Evolutionary conservation across 2,113 vertebrate species (phyloP), one percentile per base, ranked within the genome.

Genomic region (Clarias magur): DNA sequence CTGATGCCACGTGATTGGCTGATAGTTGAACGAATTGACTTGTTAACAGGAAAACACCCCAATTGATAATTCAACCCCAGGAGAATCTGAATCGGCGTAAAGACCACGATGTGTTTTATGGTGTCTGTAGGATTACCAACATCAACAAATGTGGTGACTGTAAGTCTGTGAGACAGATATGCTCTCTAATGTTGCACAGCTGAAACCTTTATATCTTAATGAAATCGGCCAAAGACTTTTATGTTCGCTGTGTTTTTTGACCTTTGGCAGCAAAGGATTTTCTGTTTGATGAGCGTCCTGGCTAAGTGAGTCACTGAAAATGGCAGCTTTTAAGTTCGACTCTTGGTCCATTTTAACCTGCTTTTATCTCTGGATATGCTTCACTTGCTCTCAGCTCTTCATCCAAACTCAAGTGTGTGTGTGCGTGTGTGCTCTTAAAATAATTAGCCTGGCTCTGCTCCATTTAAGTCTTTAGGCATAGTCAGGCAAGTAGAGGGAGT

Each of bases 281-380:
- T 81, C 8, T 60, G 19, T 80, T 60, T 56, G 42, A 76, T 12
- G 19, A 3, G 25, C 11, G 21, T 54, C 57, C 25, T 38, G 60
- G 8, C 59, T 34, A n/a, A 56, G 38, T 34, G 57, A 34, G 27
- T 70, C 16, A 67, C n/a, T 70, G 85, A 68, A 80, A 80, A 80
- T 59, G 30, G 57, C 57, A 62, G 70, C 83, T 85, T 85, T 84
- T 84, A 73, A 56, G 27, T 83, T 83, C 16, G 56, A 42, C 67
- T 73, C 60, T 63, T 54, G 23, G 76, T 80, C 62, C 21, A 59
- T 80, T 86, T 80, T 25, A 68, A 67, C 63, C 60, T 21, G 84
- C 60, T 25, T 87, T 78, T 27, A 38, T 38, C 72, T 80, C 67
- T 80, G 27, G 2, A 38, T 65, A 60, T 59, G 34, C 72, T 83